Evolutionary conservation across 2,113 vertebrate genomes (phyloP), one percentile per base, ranked within the genome.

Genomic region (Ictidomys tridecemlineatus): DNA sequence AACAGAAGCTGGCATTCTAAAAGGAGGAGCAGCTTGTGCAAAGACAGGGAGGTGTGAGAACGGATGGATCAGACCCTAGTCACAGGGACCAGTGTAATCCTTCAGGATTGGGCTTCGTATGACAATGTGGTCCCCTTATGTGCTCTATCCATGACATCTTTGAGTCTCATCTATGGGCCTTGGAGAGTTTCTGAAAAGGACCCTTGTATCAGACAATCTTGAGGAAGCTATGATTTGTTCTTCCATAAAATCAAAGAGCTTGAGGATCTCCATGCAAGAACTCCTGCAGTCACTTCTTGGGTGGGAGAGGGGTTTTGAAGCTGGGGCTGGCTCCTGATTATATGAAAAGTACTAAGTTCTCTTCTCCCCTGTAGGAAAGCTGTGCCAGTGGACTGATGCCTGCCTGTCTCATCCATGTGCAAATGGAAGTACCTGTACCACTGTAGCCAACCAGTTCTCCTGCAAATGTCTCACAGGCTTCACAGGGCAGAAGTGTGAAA

Each of bases 371-470:
- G 1, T 93, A 99, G 99, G 99, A 77, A 97, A 94, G 12, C 97
- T 97, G n/a, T 99, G 99, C 97, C 99, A 99, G 88, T 98, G 98
- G 51, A 98, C 99, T 1, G 99, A 99, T 96, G 99, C 99, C 97
- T 99, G 99, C 96, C 98, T 99, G 0, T 99, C 99, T 24, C 98
- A 99, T 26, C 99, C 99, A 1, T 99, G 99, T 96, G 98, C 98
- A 78, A 99, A 99, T 0, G 99, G 99, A 20, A 99, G 99, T n/a
- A 98, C 96, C 0, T 99, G 99, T 65, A 98, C 97, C 7, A 98
- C 99, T 7, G 97, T 98, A 22, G 99, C 98, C 82, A 99, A 98
- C 18, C 99, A 98, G 32, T 99, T 99, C 98, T 99, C 98, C 61
- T 99, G 99, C 96, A 97, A 61, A 88, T 99, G 99, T 96, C 98